A percentile compares a stretch with the other conserved stretches of the same genome.
phyloP scores from a whole-genome alignment of 2,113 vertebrate genomes.

The Platysteira castanea region DNA sequence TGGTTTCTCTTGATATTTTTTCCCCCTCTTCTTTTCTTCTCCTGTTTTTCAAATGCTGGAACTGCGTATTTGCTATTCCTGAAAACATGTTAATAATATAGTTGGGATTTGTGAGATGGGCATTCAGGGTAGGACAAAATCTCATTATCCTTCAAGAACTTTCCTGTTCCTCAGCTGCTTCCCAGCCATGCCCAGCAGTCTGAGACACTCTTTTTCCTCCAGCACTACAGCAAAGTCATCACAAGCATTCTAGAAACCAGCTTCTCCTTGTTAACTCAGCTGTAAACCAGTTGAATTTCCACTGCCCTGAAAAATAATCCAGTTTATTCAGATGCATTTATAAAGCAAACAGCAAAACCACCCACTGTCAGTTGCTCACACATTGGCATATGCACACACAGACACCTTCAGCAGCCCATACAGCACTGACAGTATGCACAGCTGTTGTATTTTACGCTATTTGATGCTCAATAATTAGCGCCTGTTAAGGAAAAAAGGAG shows the following conservation, averaged over 20 bases:
- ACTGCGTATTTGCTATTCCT: not conserved
- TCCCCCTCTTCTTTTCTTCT: not conserved
- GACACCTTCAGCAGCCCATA: slow-evolving; percentile 76
- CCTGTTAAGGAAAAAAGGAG: slow-evolving; percentile 67
- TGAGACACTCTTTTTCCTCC: not conserved
- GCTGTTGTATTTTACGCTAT: slow-evolving; percentile 83
- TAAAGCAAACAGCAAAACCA: slow-evolving; percentile 70
- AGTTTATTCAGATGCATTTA: slow-evolving; percentile 53
- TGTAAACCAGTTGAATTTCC: slow-evolving; percentile 38
- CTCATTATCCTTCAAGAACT: not conserved
- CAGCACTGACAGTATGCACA: slow-evolving; percentile 80
- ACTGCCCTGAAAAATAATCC: slow-evolving; percentile 15
- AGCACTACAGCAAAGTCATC: not conserved
- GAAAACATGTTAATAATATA: not conserved
- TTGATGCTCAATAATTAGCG: slow-evolving; percentile 89
- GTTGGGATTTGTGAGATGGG: not conserved
- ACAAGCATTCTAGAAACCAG: not conserved
- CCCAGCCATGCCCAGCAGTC: not conserved
- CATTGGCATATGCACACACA: slow-evolving; percentile 62
- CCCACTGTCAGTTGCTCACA: slow-evolving; percentile 80
- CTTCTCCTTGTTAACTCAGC: slow-evolving; percentile 27
- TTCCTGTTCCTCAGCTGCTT: not conserved
- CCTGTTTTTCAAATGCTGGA: not conserved
- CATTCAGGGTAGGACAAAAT: not conserved
- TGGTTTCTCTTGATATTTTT: not conserved